Evolutionary conservation across 2,113 vertebrate genomes (phyloP), one percentile per base, ranked within the genome.

Genomic region (Lota lota): DNA sequence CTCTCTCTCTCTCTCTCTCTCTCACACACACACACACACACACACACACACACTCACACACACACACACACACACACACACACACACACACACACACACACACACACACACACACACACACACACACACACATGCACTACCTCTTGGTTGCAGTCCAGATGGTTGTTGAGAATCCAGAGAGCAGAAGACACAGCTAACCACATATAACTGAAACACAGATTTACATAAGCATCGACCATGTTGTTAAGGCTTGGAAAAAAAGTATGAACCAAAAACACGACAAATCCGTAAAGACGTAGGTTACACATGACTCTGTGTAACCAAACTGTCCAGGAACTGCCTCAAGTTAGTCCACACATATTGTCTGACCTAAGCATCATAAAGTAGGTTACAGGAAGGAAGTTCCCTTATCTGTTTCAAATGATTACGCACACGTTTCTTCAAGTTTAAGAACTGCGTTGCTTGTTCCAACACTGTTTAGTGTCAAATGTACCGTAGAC

Each of bases 101-200:
- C 28, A 28, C 28, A 28, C 28, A 47, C 40, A 47, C 40, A 47
- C 40, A 47, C 40, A 14, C 40, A 11, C 36, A 40, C 36, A 40
- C 36, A 40, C 36, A 47, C 40, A 47, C 40, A 47, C 40, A 22
- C 1, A 72, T 65, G 57, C 7, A 74, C 83, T 56, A 92, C 91
- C 73, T 4, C 4, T 22, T 86, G 87, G 17, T 24, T 80, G 76
- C 88, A 91, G 76, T 84, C 19, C 11, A 66, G 7, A 1, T 0
- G 57, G 20, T 67, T 15, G 22, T 84, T 59, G 24, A 89, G 33
- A 56, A 78, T 68, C 77, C 75, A 60, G 10, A 89, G 79, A 66
- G 72, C 61, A 21, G 74, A 70, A 0, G 5, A 76, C 7, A n/a
- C 17, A 19, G 22, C 7, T 1, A 81, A 20, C 22, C 24, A 53